These are phyloP conservation scores for Phrynocephalus vlangalii DNA, from an alignment of 2,797 vertebrate genomes.

Conservation along the genomic window DNA sequence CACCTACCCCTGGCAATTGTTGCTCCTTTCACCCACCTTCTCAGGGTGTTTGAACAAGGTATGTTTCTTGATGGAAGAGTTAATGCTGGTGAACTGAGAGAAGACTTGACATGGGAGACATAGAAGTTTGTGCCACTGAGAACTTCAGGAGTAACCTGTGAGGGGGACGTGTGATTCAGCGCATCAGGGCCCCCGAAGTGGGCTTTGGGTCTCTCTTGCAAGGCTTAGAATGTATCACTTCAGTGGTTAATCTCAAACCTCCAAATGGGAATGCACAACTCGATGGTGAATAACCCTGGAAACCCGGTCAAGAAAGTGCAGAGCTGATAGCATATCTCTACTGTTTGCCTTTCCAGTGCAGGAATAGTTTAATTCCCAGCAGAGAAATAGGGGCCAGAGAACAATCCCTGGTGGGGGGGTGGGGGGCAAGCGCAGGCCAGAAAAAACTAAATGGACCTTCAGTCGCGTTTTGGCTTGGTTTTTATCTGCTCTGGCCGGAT, in stretches of 20 bases:
- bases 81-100: background rate
- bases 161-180: background rate
- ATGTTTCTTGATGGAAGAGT: background rate
- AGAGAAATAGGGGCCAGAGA: background rate
- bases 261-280: slow-evolving; percentile 1
- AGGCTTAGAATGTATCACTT: background rate
- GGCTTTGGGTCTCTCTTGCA: background rate
- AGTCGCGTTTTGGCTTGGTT: slow-evolving; percentile 48
- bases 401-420: too few relatives aligned
- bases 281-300: slow-evolving; percentile 13
- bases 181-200: background rate
- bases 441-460: slow-evolving; percentile 24
- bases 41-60: background rate
- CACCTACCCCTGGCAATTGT: background rate
- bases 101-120: background rate
- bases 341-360: background rate
- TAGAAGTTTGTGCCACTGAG: background rate
- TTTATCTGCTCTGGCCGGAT: slow-evolving; percentile 59
- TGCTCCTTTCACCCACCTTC: background rate
- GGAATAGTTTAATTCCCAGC: slow-evolving; percentile 18
- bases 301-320: slow-evolving; percentile 22
- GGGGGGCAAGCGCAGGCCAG: background rate
- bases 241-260: slow-evolving; percentile 24
- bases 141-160: background rate
- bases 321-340: slow-evolving; percentile 28